Base-by-base conservation (phyloP, 2,888 invertebrate species). In the Drosophila peninsularis region DNA sequence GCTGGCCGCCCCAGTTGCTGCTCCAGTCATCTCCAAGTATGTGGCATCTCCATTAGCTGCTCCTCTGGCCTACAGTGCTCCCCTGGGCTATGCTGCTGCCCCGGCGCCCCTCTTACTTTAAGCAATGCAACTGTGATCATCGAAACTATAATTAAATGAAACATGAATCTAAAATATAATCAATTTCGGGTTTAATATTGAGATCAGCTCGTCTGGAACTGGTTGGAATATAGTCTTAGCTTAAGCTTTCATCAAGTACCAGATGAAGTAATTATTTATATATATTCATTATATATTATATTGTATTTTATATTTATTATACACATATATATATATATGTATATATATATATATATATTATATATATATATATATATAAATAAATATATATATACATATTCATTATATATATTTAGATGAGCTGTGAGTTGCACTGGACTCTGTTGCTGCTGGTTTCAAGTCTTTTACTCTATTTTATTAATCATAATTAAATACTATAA, bases 1-100 rank as follows among this genome's bases (percentile, higher is more conserved):
- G 6, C 19, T 49, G 27, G 81, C 81, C 3, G 57, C 79, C 10
- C 78, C 83, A 0, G 2, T 55, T 13, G 55, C 55, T 44, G 58
- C 74, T 34, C 69, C 74, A 4, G 44, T 56, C 10, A 27, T 71
- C 34, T 62, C 65, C 32, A 71, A 71, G 14, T 72, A 71, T 34
- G 71, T 62, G 9, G 58, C 63, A 32, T 32, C 58, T 49, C 58
- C 58, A 5, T 39, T 63, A 3, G 58, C 69, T 19, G 27, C 52
- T 19, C 47, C 54, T 2, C 19, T 60, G 7, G 44, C 71, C 0
- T 70, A 70, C 39, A 62, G 41, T 17, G 13, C 71, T 11, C 78
- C 74, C 0, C 30, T 77, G n/a, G 39, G 36, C 24, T 71, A 62
- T 21, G 34, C 61, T 27, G 50, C 62, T 19, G 64, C 52, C 1